Evolutionary conservation across 2,888 invertebrate genomes (phyloP).

Genomic region (Dromius quadrimaculatus): DNA sequence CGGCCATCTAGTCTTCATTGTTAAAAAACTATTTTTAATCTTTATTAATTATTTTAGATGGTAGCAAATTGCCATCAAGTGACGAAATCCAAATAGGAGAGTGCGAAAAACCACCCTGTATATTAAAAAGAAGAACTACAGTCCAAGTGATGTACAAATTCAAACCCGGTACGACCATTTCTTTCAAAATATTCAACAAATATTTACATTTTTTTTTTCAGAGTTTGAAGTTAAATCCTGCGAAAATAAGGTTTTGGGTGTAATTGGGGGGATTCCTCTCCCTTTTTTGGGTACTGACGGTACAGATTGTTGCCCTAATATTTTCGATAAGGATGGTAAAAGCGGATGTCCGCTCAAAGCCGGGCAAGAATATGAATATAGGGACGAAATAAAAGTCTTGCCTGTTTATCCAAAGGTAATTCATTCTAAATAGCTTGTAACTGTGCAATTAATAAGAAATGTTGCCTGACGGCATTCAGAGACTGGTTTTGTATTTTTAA

Average conservation of each 20-base stretch:
- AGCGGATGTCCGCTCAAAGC: constrained; percentile 77
- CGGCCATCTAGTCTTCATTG: too few species aligned
- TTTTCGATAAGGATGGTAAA: constrained; percentile 72
- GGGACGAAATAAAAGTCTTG: constrained; percentile 72
- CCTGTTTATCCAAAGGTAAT: constrained; percentile 70
- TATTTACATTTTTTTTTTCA: neutral
- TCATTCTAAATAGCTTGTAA: neutral
- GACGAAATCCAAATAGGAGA: constrained; percentile 69
- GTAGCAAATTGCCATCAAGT: constrained; percentile 60
- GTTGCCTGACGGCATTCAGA: neutral
- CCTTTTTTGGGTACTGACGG: constrained; percentile 86
- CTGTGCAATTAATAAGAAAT: too few species aligned
- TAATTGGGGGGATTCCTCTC: constrained; percentile 73
- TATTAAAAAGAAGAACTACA: constrained; percentile 70
- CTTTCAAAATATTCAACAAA: constrained; percentile 1
- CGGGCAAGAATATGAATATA: constrained; percentile 78
- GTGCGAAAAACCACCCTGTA: constrained; percentile 73
- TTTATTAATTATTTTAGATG: constrained; percentile 61
- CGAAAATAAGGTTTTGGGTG: constrained; percentile 70
- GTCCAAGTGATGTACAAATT: constrained; percentile 70
- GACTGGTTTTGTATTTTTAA: constrained; percentile 23
- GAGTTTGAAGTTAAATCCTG: neutral
- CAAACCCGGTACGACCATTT: constrained; percentile 66
- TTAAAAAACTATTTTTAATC: neutral
- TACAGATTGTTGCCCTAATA: constrained; percentile 74